Conservation (phyloP, 2,888 invertebrate genomes). For the Chrysolina oricalcia region DNA sequence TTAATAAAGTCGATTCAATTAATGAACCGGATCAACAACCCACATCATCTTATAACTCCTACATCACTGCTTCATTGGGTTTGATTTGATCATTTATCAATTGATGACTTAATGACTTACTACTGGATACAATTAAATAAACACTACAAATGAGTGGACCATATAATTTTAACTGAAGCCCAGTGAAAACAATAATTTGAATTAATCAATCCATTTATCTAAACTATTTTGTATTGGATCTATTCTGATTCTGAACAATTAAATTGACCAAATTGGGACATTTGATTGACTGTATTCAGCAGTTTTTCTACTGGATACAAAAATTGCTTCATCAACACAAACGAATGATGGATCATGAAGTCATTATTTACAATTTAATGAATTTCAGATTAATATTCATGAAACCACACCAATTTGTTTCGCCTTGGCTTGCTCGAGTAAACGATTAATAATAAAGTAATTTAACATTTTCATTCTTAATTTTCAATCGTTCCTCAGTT, state of each 20-base stretch:
- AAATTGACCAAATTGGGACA: not conserved
- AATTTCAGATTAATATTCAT: too few species aligned
- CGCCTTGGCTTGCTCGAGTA: too few species aligned
- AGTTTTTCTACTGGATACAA: too few species aligned
- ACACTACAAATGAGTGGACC: not conserved
- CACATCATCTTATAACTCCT: not conserved
- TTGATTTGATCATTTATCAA: not conserved
- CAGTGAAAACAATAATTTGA: slow-evolving; percentile 7
- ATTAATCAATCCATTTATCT: not conserved
- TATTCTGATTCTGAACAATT: not conserved
- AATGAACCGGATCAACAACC: slow-evolving; percentile 18
- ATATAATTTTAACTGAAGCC: not conserved
- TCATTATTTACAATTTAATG: too few species aligned
- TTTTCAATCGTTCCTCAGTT: too few species aligned
- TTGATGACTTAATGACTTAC: not conserved
- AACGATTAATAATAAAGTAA: too few species aligned
- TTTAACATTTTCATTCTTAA: too few species aligned
- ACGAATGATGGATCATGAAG: too few species aligned
- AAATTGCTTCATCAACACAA: too few species aligned
- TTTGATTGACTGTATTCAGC: not conserved
- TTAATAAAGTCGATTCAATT: not conserved
- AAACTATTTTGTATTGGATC: not conserved
- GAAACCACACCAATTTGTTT: too few species aligned
- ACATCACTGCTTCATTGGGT: not conserved
- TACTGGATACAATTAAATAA: not conserved